Evolutionary conservation across 1,140 invertebrate species (phyloP).

Genomic region (Frieseomelitta varia): DNA sequence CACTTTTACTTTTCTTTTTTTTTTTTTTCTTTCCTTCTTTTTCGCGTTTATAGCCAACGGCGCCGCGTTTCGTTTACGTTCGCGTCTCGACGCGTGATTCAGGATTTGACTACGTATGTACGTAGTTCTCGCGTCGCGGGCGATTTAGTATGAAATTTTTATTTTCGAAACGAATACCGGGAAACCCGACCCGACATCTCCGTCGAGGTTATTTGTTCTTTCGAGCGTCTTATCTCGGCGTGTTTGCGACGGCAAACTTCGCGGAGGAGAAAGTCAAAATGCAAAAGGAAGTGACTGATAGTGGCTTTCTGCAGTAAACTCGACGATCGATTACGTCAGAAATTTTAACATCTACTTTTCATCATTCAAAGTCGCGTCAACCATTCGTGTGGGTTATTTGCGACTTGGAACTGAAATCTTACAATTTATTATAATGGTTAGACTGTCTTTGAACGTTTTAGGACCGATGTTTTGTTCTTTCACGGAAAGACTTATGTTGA

Average conservation of each 20-base stretch:
- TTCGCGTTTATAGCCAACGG: not conserved
- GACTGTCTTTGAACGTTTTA: no score
- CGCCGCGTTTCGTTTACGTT: not conserved
- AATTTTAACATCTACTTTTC: not conserved
- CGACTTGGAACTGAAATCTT: no score
- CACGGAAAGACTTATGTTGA: no score
- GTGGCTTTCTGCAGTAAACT: not conserved
- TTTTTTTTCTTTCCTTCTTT: no score
- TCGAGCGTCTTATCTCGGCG: not conserved
- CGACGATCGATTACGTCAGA: not conserved
- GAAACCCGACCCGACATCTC: not conserved
- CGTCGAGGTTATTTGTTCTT: not conserved
- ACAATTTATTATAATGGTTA: no score
- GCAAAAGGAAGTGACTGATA: not conserved
- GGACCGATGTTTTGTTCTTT: no score
- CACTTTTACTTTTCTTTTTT: conserved; percentile 41
- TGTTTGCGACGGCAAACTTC: not conserved
- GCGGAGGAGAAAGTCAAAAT: not conserved
- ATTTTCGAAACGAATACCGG: not conserved
- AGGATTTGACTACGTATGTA: not conserved
- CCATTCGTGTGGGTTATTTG: no score
- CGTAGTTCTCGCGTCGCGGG: not conserved
- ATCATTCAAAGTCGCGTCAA: no score
- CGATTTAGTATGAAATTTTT: not conserved
- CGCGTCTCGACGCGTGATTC: not conserved